These are phyloP conservation scores for Mizuhopecten yessoensis DNA, from an alignment of 1,140 invertebrate species.

Conservation along the genomic window DNA sequence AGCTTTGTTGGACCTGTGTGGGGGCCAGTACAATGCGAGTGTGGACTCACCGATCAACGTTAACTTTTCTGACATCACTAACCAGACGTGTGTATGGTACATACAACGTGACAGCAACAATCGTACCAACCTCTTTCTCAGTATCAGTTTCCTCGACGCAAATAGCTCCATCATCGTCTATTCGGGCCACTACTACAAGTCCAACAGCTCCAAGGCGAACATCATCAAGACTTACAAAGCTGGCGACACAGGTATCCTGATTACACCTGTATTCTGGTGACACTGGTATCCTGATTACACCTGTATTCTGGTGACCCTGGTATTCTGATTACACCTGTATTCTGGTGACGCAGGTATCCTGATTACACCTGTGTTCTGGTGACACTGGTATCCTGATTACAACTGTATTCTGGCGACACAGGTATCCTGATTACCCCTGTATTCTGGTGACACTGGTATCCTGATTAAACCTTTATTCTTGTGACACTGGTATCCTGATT, in stretches of 20 bases:
- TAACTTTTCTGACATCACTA: background rate
- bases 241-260: background rate
- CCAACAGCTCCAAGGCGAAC: background rate
- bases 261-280: too few species aligned
- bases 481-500: too few species aligned
- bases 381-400: too few species aligned
- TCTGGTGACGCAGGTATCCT: too few species aligned
- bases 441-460: too few species aligned
- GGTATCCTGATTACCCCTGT: too few species aligned
- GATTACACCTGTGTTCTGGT: too few species aligned
- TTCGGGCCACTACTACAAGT: background rate
- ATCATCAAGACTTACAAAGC: background rate
- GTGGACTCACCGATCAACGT: background rate
- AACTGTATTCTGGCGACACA: too few species aligned
- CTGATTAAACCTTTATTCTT: too few species aligned
- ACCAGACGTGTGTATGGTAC: conserved; percentile 16
- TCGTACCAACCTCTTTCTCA: background rate
- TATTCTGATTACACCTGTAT: too few species aligned
- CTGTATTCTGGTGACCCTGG: too few species aligned
- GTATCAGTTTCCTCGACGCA: background rate
- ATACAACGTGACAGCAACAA: background rate
- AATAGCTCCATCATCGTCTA: background rate
- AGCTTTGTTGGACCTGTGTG: background rate
- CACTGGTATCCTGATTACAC: too few species aligned
- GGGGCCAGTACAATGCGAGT: background rate